A percentile compares a stretch with the other conserved stretches of the same genome.
These are phyloP conservation scores for Lydus trimaculatus DNA, from an alignment of 2,888 invertebrate species.

Conservation along the genomic window DNA sequence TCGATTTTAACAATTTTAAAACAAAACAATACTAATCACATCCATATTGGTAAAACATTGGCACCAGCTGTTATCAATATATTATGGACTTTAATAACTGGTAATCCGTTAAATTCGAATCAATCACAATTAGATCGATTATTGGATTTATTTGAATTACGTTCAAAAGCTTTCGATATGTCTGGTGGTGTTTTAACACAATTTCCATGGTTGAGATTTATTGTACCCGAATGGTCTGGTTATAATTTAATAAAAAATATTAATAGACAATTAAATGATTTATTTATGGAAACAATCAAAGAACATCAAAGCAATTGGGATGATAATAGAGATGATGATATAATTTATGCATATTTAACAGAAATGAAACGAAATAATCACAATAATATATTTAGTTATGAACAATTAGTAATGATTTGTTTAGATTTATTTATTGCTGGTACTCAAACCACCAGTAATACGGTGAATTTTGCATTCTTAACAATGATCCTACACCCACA, in stretches of 20 bases:
- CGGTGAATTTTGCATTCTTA: slow-evolving; percentile 67
- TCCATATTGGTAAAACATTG: slow-evolving; percentile 55
- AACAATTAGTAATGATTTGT: slow-evolving; percentile 70
- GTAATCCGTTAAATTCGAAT: slow-evolving; percentile 58
- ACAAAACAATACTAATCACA: slow-evolving; percentile 37
- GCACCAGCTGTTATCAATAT: slow-evolving; percentile 70
- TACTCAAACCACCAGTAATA: slow-evolving; percentile 73
- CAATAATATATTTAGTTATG: slow-evolving; percentile 60
- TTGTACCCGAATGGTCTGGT: slow-evolving; percentile 69
- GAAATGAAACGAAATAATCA: slow-evolving; percentile 63
- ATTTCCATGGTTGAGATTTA: slow-evolving; percentile 69
- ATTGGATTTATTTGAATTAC: slow-evolving; percentile 60
- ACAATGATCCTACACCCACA: slow-evolving; percentile 66
- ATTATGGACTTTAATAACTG: slow-evolving; percentile 69
- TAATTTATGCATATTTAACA: slow-evolving; percentile 70
- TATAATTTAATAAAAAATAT: slow-evolving; percentile 66
- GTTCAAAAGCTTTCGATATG: slow-evolving; percentile 64
- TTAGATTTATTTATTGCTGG: slow-evolving; percentile 75
- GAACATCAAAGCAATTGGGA: slow-evolving; percentile 64
- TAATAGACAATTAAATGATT: slow-evolving; percentile 64
- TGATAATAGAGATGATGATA: slow-evolving; percentile 62
- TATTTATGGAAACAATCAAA: slow-evolving; percentile 66
- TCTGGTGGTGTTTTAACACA: slow-evolving; percentile 63
- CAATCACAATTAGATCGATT: slow-evolving; percentile 60
- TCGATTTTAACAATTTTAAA: slow-evolving; percentile 55